A percentile compares a stretch with the other conserved stretches of the same genome.
These are phyloP conservation scores for Quiscalus mexicanus DNA, from an alignment of 2,113 vertebrate species.

Conservation along the genomic window DNA sequence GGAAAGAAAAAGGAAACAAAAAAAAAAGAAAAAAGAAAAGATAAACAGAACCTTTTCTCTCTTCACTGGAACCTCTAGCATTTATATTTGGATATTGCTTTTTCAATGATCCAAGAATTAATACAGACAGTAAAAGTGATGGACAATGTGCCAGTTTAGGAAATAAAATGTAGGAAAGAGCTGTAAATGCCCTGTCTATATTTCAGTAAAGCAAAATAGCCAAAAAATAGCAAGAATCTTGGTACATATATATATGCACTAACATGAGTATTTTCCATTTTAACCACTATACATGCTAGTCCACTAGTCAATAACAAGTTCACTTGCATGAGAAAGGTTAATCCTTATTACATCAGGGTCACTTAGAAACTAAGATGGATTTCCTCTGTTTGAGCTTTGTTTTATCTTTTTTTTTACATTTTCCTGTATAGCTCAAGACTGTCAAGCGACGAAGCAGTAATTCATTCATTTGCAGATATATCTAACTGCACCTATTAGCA, in stretches of 20 bases:
- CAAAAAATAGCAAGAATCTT: background rate
- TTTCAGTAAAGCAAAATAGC: background rate
- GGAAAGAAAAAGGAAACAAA: background rate
- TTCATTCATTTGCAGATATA: background rate
- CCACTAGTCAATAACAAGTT: background rate
- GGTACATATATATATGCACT: background rate
- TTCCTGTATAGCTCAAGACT: background rate
- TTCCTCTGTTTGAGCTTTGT: background rate
- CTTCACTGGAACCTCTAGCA: background rate
- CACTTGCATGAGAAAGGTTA: background rate
- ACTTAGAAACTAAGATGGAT: background rate
- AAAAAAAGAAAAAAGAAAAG: rapidly evolving
- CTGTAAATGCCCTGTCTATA: background rate
- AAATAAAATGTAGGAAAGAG: background rate
- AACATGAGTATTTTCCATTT: background rate
- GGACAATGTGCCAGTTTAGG: background rate
- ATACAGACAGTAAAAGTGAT: background rate
- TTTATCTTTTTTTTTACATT: background rate
- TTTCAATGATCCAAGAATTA: background rate
- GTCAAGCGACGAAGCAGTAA: background rate
- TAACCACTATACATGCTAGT: background rate
- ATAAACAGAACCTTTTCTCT: background rate
- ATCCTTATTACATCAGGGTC: background rate
- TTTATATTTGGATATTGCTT: background rate
- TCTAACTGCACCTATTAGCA: background rate